Evolutionary conservation across 2,797 vertebrate species (phyloP), one percentile per base, ranked within the genome.

Genomic region (Emydoidea blandingii): DNA sequence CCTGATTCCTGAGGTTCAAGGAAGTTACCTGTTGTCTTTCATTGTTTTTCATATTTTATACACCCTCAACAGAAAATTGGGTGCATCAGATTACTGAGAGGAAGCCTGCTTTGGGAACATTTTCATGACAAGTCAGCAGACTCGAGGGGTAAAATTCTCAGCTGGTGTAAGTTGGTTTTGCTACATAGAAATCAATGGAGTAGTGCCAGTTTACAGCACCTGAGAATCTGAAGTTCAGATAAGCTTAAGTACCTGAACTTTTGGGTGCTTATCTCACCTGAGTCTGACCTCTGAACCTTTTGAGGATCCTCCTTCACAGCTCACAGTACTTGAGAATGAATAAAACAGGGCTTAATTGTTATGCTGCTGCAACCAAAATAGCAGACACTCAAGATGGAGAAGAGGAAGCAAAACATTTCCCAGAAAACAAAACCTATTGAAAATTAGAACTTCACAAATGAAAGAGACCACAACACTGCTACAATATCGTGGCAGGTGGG

Each of bases 111-210:
- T 29, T 86, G 91, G 6, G 3, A 72, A 76, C 1, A 16, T 80
- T 4, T 37, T 37, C 62, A 12, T 80, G 23, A 2, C 23, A 10
- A 53, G 25, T 2, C 11, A 80, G 15, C 80, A 81, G 16, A 5
- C 16, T 27, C 19, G 21, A 50, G 0, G 1, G 23, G 1, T 50
- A 10, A 4, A 5, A 4, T 86, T 94, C 65, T 79, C 52, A 25
- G 11, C 72, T 56, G 1, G 89, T 8, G 5, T 79, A 81, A 62
- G 3, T 8, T 37, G 3, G 1, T 37, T 11, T 3, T 4, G 1
- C n/a, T 81, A 74, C 52, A 72, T 29, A 76, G 49, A 79, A 81
- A 8, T 53, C 54, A 41, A 10, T 44, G 12, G 12, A 7, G 23
- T 2, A 49, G 15, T 49, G 6, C 14, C 27, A 78, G 47, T 10